A percentile compares a stretch with the other conserved stretches of the same genome.
These are phyloP conservation scores for Sphaerodactylus townsendi DNA, from an alignment of 2,113 vertebrate species.

Conservation along the genomic window DNA sequence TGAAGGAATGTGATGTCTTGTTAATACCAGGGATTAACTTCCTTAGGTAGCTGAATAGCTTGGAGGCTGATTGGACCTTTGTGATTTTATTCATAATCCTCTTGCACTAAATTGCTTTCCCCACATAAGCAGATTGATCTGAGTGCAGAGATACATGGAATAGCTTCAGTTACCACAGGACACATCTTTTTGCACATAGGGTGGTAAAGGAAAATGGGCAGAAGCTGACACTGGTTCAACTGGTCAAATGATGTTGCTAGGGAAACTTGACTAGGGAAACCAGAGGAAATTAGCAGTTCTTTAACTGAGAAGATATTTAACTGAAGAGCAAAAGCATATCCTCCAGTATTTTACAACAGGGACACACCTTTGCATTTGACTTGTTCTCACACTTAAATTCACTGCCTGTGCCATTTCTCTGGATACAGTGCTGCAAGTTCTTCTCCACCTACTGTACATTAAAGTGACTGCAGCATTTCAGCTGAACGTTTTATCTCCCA, in stretches of 20 bases:
- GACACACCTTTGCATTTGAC: no score
- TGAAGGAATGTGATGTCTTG: not conserved
- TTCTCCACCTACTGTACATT: no score
- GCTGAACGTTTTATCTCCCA: not conserved
- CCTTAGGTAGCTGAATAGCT: not conserved
- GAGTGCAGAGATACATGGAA: not conserved
- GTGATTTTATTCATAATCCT: slow-evolving; percentile 23
- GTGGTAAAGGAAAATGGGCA: not conserved
- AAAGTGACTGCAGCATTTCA: not conserved
- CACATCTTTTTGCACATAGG: not conserved
- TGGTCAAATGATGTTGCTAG: not conserved
- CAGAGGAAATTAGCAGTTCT: not conserved
- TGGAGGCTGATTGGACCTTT: not conserved
- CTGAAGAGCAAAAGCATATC: not conserved
- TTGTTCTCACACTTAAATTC: not conserved
- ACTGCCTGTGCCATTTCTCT: not conserved
- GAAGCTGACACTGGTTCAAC: not conserved
- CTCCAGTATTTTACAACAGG: not conserved
- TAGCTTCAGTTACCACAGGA: not conserved
- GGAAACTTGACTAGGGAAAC: not conserved
- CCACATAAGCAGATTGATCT: slow-evolving; percentile 10
- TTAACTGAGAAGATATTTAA: not conserved
- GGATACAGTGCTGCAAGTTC: not conserved
- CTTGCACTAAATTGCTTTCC: slow-evolving; percentile 5
- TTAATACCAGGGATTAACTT: slow-evolving; percentile 14